Evolutionary conservation across 2,797 vertebrate species (phyloP), one percentile per base, ranked within the genome.

Genomic region (Ambastaia sidthimunki): DNA sequence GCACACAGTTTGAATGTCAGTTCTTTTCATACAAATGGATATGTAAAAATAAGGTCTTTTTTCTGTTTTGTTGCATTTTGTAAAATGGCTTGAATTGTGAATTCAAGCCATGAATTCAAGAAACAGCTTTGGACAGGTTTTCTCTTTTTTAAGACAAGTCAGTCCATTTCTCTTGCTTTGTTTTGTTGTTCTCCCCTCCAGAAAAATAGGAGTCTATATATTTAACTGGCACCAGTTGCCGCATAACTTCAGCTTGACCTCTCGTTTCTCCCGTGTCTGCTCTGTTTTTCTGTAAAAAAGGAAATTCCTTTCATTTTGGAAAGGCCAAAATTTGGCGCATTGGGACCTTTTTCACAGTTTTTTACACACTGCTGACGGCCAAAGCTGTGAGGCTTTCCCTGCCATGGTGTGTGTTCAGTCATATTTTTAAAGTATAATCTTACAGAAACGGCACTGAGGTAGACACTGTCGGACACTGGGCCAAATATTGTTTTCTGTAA

Each of bases 221-320:
- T 54, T 67, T 82, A 66, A 80, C 74, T 74, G 70, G 41, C 65
- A 71, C 63, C 55, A 37, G 69, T 28, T 54, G 77, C 50, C n/a
- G 55, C 47, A 31, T 68, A 71, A 69, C 70, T 79, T 74, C 55
- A 82, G 66, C 71, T 23, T 71, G 81, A 83, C 81, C 79, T 84
- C 72, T 83, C 19, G 19, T 73, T 60, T 41, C 57, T 73, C 71
- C 57, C 13, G 79, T 76, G 81, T 65, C 54, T 60, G 63, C 47
- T 50, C 44, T 60, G 76, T 85, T 82, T 66, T 44, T 68, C 41
- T 71, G 65, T 68, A 47, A 50, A 83, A 80, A 68, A 83, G 78
- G 83, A 87, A 86, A 87, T 87, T 89, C 86, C 82, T 86, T 74
- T 86, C 76, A 71, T 86, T 87, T 88, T 88, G 76, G 82, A 83